phyloP scores from a whole-genome alignment of 2,888 invertebrate species.

The Apotomis capreana region DNA sequence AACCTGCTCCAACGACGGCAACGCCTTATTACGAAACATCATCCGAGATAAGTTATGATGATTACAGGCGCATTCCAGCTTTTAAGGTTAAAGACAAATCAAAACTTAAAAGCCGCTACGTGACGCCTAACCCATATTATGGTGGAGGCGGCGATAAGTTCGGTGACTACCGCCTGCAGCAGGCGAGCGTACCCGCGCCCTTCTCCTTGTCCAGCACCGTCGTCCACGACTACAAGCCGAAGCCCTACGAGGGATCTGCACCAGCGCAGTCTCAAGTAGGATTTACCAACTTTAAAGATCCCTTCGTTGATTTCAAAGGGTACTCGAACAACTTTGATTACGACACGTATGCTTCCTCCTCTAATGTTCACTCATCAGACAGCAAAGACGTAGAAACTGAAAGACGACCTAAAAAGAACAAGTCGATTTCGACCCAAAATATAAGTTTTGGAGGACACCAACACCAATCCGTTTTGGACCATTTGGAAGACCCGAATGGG shows the following conservation, averaged over 20 bases:
- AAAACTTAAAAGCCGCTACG: conserved; percentile 56
- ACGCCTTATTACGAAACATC: conserved; percentile 49
- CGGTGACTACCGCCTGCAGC: conserved; percentile 60
- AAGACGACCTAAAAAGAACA: conserved; percentile 61
- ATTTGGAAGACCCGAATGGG: conserved; percentile 60
- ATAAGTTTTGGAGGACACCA: conserved; percentile 70
- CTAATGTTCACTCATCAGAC: conserved; percentile 62
- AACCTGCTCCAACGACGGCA: conserved; percentile 56
- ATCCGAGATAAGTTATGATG: conserved; percentile 56
- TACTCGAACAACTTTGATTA: conserved; percentile 69
- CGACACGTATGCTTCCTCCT: conserved; percentile 69
- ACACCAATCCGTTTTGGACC: conserved; percentile 68
- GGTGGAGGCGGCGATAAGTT: conserved; percentile 53
- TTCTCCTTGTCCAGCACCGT: conserved; percentile 70
- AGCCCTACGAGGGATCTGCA: conserved; percentile 51
- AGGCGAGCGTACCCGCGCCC: conserved; percentile 61
- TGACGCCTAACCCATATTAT: conserved; percentile 48
- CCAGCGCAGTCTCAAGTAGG: conserved; percentile 50
- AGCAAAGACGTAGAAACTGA: conserved; percentile 57
- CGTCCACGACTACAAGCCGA: conserved; percentile 72
- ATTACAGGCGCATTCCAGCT: conserved; percentile 63
- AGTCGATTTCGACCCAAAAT: conserved; percentile 76
- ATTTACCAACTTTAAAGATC: conserved; percentile 64
- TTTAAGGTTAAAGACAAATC: conserved; percentile 64
- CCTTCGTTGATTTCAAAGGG: conserved; percentile 63